Conservation (phyloP, 2,113 vertebrate genomes). For the Menura novaehollandiae region DNA sequence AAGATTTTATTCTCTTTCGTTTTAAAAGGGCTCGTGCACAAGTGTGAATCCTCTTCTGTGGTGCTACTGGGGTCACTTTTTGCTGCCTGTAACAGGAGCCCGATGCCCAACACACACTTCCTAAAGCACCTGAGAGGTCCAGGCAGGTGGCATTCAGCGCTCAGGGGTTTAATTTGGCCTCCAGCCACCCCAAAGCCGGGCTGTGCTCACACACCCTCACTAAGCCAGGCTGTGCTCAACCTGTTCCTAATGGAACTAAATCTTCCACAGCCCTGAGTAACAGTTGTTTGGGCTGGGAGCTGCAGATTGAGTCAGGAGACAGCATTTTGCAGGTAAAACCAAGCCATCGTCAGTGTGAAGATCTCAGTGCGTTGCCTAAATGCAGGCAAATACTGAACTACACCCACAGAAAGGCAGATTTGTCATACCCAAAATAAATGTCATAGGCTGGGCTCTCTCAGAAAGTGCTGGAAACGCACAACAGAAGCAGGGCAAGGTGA, state of each 20-base stretch:
- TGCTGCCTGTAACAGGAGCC: background rate
- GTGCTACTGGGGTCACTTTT: background rate
- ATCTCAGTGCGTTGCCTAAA: background rate
- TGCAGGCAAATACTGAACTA: background rate
- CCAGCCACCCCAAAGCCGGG: background rate
- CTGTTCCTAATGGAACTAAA: background rate
- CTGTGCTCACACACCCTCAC: background rate
- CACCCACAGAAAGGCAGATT: background rate
- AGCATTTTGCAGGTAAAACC: background rate
- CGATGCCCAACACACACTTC: background rate
- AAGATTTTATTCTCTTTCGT: background rate
- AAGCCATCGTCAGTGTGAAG: background rate
- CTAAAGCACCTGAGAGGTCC: background rate
- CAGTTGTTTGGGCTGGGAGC: background rate
- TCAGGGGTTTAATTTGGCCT: background rate
- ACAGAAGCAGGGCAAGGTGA: background rate
- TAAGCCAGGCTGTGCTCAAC: background rate
- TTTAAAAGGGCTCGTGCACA: background rate
- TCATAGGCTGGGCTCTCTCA: background rate
- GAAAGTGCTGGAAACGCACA: background rate
- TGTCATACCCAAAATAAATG: background rate
- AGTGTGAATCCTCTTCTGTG: background rate
- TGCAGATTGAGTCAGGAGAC: background rate
- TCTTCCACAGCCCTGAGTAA: background rate
- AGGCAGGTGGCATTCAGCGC: background rate